Percentiles rank a stretch among this genome's conserved stretches.
Evolutionary conservation across 2,797 vertebrate species (phyloP).

Genomic region (Halcyon leucocephala): DNA sequence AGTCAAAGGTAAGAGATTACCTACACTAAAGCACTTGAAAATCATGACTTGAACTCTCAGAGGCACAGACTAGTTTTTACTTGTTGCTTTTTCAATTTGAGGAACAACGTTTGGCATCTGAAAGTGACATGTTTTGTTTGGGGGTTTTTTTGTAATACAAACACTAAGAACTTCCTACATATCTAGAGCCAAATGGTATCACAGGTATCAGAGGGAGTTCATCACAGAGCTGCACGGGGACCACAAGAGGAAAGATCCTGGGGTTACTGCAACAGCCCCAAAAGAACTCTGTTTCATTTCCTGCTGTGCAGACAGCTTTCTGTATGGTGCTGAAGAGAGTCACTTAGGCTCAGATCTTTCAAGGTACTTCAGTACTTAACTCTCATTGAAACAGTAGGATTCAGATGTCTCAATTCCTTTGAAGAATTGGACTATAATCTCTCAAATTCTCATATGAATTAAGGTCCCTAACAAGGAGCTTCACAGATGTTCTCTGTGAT

Average conservation of each 20-base stretch:
- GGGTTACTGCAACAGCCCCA: neutral
- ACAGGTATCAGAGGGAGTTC: neutral
- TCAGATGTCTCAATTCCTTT: neutral
- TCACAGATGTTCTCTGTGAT: neutral
- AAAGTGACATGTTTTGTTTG: neutral
- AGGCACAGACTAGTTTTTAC: neutral
- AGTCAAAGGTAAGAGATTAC: neutral
- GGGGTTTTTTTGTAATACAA: neutral
- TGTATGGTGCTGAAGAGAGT: neutral
- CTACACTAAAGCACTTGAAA: neutral
- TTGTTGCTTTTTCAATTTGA: neutral
- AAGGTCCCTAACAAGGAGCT: neutral
- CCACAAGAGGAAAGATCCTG: neutral
- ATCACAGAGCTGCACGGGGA: neutral
- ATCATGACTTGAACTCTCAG: neutral
- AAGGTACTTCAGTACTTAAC: neutral
- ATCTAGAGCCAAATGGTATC: neutral
- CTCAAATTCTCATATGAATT: neutral
- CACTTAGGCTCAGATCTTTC: neutral
- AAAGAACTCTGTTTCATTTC: neutral
- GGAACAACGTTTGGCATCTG: rapidly evolving
- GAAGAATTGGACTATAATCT: neutral
- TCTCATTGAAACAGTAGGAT: neutral
- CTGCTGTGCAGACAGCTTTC: neutral
- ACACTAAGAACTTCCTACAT: neutral